Evolutionary conservation across 1,140 invertebrate genomes (phyloP).

Genomic region (Piezodorus guildinii): DNA sequence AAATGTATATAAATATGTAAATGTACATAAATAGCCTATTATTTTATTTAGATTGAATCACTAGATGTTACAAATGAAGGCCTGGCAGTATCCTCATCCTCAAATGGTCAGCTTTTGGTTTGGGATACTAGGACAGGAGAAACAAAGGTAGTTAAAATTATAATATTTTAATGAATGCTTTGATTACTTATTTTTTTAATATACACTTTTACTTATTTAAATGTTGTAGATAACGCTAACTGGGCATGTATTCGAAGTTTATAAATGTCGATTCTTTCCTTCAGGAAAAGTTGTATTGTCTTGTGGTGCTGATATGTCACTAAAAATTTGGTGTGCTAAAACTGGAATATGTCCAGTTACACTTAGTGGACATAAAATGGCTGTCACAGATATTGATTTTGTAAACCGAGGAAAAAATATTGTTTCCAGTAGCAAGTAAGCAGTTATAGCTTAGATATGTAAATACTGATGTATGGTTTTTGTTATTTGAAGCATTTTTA

Average conservation of each 20-base stretch:
- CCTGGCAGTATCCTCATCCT: constrained; percentile 47
- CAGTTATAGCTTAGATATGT: constrained; percentile 2
- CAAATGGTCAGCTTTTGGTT: constrained; percentile 44
- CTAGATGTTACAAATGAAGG: constrained; percentile 45
- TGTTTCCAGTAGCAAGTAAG: constrained; percentile 51
- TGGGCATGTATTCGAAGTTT: constrained; percentile 57
- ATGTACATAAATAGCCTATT: too few relatives aligned
- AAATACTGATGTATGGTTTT: too few relatives aligned
- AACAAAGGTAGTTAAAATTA: constrained; percentile 33
- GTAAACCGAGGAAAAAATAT: constrained; percentile 61
- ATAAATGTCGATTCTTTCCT: constrained; percentile 57
- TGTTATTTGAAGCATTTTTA: too few relatives aligned
- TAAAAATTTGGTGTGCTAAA: constrained; percentile 59
- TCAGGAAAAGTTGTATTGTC: constrained; percentile 55
- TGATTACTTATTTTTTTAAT: not conserved
- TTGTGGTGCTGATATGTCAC: constrained; percentile 53
- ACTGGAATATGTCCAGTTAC: constrained; percentile 53
- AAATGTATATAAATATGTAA: too few relatives aligned
- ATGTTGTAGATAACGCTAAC: constrained; percentile 42
- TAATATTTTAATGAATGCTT: not conserved
- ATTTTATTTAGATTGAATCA: constrained; percentile 23
- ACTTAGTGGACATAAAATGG: constrained; percentile 51
- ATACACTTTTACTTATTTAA: constrained; percentile 18
- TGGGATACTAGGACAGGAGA: constrained; percentile 49
- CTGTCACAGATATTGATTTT: constrained; percentile 50